Conservation (phyloP, 2,888 invertebrate species). For the Mamestra brassicae region DNA sequence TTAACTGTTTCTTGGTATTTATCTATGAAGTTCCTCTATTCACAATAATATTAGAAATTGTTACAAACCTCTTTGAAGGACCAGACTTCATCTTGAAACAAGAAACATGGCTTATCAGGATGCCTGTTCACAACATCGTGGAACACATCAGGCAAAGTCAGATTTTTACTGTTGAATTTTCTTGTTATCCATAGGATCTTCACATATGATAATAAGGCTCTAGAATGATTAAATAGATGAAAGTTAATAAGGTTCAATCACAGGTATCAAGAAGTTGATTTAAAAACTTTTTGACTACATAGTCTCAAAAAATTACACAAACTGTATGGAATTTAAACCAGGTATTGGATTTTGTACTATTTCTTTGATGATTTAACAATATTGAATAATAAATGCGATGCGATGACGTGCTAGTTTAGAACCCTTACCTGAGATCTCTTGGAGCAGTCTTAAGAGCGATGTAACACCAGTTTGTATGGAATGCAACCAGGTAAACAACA, state of each 20-base stretch:
- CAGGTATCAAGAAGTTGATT: neutral
- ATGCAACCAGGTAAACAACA: constrained; percentile 92
- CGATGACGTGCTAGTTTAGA: constrained; percentile 66
- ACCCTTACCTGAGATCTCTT: constrained; percentile 93
- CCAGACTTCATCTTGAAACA: constrained; percentile 96
- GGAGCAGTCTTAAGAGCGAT: constrained; percentile 94
- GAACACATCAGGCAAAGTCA: constrained; percentile 95
- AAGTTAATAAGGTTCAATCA: neutral
- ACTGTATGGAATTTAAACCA: neutral
- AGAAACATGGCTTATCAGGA: constrained; percentile 96
- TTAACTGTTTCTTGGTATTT: too few species aligned
- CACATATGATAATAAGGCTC: constrained; percentile 93
- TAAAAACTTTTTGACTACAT: constrained; percentile 2
- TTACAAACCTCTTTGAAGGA: constrained; percentile 94
- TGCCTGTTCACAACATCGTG: constrained; percentile 93
- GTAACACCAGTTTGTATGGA: constrained; percentile 94
- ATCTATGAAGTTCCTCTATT: neutral
- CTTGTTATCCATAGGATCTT: constrained; percentile 92
- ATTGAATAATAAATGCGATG: constrained; percentile 47
- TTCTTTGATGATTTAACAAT: constrained; percentile 11
- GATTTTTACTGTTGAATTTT: constrained; percentile 92
- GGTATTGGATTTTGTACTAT: constrained; percentile 1
- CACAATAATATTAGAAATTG: neutral
- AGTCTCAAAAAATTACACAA: too few species aligned
- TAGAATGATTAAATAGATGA: constrained; percentile 82